Evolutionary conservation across 2,888 invertebrate species (phyloP).

Genomic region (Leucophora obtusa): DNA sequence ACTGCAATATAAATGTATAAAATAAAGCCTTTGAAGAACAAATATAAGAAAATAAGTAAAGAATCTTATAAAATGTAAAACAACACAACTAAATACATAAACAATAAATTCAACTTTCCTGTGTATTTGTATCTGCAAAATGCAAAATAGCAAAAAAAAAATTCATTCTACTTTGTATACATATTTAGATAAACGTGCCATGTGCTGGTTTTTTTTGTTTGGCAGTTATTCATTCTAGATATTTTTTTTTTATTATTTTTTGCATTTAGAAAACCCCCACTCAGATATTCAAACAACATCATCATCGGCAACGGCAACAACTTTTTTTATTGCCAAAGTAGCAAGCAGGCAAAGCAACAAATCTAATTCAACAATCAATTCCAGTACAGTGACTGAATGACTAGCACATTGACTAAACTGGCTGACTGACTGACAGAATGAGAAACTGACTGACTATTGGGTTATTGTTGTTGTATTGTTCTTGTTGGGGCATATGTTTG

Average conservation of each 20-base stretch:
- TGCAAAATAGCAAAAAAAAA: too few relatives aligned
- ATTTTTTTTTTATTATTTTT: conserved; percentile 3
- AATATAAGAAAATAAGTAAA: background rate
- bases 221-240: conserved; percentile 19
- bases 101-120: background rate
- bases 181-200: conserved; percentile 28
- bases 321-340: background rate
- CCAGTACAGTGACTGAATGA: conserved; percentile 16
- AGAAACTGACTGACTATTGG: background rate
- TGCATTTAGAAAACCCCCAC: conserved; percentile 32
- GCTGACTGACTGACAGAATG: background rate
- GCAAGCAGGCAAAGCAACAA: conserved; percentile 9
- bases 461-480: background rate
- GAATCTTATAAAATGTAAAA: background rate
- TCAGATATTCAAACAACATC: conserved; percentile 13
- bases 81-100: too few relatives aligned
- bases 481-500: background rate
- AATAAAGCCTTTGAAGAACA: background rate
- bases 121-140: background rate
- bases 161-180: too few relatives aligned
- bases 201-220: conserved; percentile 14
- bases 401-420: background rate
- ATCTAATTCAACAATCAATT: conserved; percentile 36
- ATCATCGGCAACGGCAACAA: conserved; percentile 6
- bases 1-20: background rate